Percentiles rank a stretch among this genome's conserved stretches.
Evolutionary conservation across 23 tunicate genomes (phyloP).

Genomic region (Trididemnum nubilum): DNA sequence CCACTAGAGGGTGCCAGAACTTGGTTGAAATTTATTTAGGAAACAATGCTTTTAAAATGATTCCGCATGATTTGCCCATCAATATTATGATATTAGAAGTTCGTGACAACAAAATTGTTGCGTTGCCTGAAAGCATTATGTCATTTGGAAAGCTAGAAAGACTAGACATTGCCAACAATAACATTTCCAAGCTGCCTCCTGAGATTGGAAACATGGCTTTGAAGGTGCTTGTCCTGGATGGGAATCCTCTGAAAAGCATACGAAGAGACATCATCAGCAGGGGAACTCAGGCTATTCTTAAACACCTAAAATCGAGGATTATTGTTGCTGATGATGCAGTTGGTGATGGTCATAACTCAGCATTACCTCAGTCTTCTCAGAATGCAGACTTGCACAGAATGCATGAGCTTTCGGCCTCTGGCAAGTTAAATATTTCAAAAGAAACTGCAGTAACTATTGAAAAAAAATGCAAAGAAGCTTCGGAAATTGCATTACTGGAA

Average conservation of each 20-base stretch:
- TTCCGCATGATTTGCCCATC: constrained; percentile 46
- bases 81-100: constrained; percentile 59
- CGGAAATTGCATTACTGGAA: constrained; percentile 33
- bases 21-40: constrained; percentile 70
- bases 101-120: constrained; percentile 67
- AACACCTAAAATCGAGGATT: constrained; percentile 67
- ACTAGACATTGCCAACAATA: constrained; percentile 77
- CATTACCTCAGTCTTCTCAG: constrained; percentile 51
- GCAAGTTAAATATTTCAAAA: constrained; percentile 45
- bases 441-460: constrained; percentile 23
- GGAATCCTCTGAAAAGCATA: constrained; percentile 80
- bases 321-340: constrained; percentile 17
- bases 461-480: constrained; percentile 22
- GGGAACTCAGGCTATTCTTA: constrained; percentile 72
- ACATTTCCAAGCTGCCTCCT: constrained; percentile 72
- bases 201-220: constrained; percentile 61
- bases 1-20: constrained; percentile 18
- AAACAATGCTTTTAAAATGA: constrained; percentile 41
- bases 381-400: constrained; percentile 31
- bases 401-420: constrained; percentile 35
- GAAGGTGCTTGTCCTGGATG: constrained; percentile 64
- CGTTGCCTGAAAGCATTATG: constrained; percentile 24
- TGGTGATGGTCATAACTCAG: neutral
- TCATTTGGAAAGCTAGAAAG: constrained; percentile 44
- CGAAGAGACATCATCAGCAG: constrained; percentile 71